phyloP scores from a whole-genome alignment of 2,888 invertebrate species.

The Heteromyza rotundicornis region DNA sequence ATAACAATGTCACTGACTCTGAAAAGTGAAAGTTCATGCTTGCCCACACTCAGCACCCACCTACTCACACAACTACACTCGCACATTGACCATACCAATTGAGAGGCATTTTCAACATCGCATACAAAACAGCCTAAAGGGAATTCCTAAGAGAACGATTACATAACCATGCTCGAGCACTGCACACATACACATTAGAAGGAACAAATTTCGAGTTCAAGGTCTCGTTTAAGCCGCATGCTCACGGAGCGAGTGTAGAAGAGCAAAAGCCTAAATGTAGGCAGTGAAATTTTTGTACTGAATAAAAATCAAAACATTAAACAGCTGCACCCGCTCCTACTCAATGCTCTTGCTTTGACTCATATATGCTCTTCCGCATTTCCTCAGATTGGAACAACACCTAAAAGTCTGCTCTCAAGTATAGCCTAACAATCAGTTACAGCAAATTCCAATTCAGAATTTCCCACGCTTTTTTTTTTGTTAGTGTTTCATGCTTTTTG shows the following conservation, averaged over 20 bases:
- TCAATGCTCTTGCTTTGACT: slow-evolving; percentile 19
- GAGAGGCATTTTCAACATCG: slow-evolving; percentile 33
- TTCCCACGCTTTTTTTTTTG: not conserved
- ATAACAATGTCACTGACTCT: slow-evolving; percentile 42
- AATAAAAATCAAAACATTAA: slow-evolving; percentile 5
- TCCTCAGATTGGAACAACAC: not conserved
- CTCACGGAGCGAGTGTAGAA: slow-evolving; percentile 36
- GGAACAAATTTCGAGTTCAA: slow-evolving; percentile 54
- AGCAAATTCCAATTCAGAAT: not conserved
- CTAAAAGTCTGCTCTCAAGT: slow-evolving; percentile 23
- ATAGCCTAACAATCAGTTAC: not conserved
- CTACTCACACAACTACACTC: slow-evolving; percentile 17
- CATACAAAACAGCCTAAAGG: slow-evolving; percentile 13
- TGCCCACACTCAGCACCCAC: not conserved
- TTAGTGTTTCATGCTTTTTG: not conserved
- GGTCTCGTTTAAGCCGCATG: slow-evolving; percentile 59
- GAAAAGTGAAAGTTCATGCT: slow-evolving; percentile 49
- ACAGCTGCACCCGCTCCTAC: slow-evolving; percentile 12
- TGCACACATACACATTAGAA: not conserved
- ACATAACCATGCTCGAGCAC: slow-evolving; percentile 1
- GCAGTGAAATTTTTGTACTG: slow-evolving; percentile 33
- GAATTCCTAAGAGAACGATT: slow-evolving; percentile 9
- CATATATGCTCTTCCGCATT: not conserved
- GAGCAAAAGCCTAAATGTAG: slow-evolving; percentile 44
- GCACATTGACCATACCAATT: slow-evolving; percentile 42